Conservation (phyloP, 2,888 invertebrate genomes). For the Acanthosepion lycidas region DNA sequence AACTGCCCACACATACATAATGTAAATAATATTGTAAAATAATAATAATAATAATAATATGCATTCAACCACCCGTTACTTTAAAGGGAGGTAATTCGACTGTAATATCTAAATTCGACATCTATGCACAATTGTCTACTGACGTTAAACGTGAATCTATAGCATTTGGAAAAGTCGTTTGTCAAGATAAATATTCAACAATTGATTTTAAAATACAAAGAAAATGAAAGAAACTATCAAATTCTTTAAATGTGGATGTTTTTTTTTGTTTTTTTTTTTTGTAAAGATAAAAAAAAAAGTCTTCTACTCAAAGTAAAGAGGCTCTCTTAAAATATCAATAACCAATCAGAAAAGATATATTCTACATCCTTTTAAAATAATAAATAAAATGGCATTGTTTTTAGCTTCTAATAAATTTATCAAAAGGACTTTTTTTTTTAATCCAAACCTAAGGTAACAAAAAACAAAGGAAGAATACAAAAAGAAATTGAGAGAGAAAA, state of each 20-base stretch:
- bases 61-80: background rate
- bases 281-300: background rate
- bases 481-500: background rate
- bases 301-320: constrained; percentile 4
- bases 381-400: background rate
- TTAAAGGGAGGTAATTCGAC: background rate
- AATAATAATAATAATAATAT: background rate
- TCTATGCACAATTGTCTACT: background rate
- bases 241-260: background rate
- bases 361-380: background rate
- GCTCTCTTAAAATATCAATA: background rate
- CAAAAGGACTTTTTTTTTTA: background rate
- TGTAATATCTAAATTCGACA: background rate
- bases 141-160: background rate
- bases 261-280: background rate
- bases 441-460: background rate
- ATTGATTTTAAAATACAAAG: background rate
- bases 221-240: background rate
- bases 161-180: background rate
- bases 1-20: constrained; percentile 13
- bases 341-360: background rate
- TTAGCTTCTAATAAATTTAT: background rate
- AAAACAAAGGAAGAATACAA: constrained; percentile 15
- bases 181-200: background rate
- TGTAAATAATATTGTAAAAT: constrained; percentile 23